Conservation (phyloP, 2,797 vertebrate genomes). For the Esox lucius region DNA sequence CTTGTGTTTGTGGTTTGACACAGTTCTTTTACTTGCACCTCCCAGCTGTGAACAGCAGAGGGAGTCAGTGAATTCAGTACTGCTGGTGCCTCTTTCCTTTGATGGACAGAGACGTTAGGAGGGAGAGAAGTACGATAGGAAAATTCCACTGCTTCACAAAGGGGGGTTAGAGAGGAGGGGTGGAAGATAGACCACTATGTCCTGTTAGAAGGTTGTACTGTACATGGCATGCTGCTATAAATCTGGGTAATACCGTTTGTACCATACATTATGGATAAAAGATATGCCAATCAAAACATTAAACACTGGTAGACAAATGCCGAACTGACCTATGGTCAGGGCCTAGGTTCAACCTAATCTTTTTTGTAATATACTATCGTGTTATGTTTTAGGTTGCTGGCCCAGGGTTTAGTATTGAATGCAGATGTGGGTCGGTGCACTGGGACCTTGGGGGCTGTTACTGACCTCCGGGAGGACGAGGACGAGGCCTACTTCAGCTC, state of each 20-base stretch:
- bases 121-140: constrained; percentile 57
- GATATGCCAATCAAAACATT: background rate
- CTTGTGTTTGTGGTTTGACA: background rate
- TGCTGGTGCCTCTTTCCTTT: constrained; percentile 28
- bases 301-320: no score
- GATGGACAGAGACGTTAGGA: constrained; percentile 58
- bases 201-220: constrained; percentile 71
- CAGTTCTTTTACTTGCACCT: constrained; percentile 26
- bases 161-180: constrained; percentile 41
- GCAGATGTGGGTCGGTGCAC: constrained; percentile 70
- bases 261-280: background rate
- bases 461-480: constrained; percentile 87
- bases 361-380: constrained; percentile 52
- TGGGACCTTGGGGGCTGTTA: constrained; percentile 63
- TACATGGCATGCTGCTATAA: constrained; percentile 13
- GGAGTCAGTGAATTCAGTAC: constrained; percentile 60
- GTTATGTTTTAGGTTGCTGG: constrained; percentile 81
- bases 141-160: constrained; percentile 75
- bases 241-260: background rate
- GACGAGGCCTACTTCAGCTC: constrained; percentile 96
- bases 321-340: background rate
- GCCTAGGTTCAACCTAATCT: background rate
- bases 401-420: constrained; percentile 89
- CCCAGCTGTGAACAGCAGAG: constrained; percentile 57
- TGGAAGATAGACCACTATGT: constrained; percentile 62